phyloP scores from a whole-genome alignment of 1,140 invertebrate genomes.

The Lordiphosa clarofinis region DNA sequence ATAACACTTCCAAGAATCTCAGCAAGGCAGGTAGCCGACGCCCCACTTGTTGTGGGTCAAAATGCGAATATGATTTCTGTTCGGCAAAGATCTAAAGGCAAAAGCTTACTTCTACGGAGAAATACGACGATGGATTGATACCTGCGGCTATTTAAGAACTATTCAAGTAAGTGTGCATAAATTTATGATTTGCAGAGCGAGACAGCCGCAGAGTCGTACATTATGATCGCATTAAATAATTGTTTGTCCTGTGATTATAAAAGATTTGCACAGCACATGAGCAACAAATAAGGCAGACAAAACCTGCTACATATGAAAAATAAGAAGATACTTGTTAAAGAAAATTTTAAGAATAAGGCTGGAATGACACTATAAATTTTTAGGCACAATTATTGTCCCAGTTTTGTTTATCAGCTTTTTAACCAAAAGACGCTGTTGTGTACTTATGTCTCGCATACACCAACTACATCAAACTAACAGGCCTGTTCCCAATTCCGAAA shows the following conservation, averaged over 20 bases:
- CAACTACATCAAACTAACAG: too few relatives aligned
- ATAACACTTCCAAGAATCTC: conserved; percentile 55
- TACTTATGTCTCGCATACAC: too few relatives aligned
- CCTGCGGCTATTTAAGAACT: background rate
- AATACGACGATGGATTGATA: conserved; percentile 19
- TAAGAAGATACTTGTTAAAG: too few relatives aligned
- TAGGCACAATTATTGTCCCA: too few relatives aligned
- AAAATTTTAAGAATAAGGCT: too few relatives aligned
- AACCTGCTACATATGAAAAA: background rate
- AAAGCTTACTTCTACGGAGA: conserved; percentile 26
- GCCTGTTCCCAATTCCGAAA: too few relatives aligned
- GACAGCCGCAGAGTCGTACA: conserved; percentile 18
- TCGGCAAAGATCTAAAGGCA: conserved; percentile 65
- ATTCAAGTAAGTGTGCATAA: conserved; percentile 18
- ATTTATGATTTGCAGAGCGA: conserved; percentile 41
- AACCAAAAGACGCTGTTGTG: too few relatives aligned
- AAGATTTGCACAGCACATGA: conserved; percentile 38
- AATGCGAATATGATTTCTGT: conserved; percentile 59
- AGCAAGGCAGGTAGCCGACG: conserved; percentile 53
- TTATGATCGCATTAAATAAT: conserved; percentile 67
- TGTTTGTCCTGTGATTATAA: conserved; percentile 61
- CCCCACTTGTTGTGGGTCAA: conserved; percentile 43
- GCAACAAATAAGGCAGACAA: conserved; percentile 4
- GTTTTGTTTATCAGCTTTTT: too few relatives aligned
- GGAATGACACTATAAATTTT: too few relatives aligned